Percentiles rank a stretch among this genome's conserved stretches.
Conservation (phyloP, 2,888 invertebrate genomes). For the Apotomis turbidana region DNA sequence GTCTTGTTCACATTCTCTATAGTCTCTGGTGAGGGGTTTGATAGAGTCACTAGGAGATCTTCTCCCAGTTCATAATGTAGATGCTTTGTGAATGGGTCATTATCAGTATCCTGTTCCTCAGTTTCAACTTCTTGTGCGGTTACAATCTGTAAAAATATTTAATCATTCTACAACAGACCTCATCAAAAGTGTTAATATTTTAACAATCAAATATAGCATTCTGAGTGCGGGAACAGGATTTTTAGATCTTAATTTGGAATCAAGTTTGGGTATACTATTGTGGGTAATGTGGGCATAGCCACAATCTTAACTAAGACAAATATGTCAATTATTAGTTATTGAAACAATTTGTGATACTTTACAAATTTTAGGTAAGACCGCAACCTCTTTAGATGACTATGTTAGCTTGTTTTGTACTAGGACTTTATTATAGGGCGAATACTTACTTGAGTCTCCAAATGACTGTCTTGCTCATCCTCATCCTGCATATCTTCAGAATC, state of each 20-base stretch:
- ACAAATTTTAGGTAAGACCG: no score
- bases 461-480: conserved; percentile 11
- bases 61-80: conserved; percentile 87
- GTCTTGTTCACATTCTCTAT: conserved; percentile 66
- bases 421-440: not conserved
- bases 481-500: conserved; percentile 14
- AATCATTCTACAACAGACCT: not conserved
- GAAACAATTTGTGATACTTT: no score
- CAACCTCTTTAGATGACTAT: no score
- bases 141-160: conserved; percentile 51
- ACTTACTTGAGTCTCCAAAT: conserved; percentile 17
- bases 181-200: no score
- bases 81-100: conserved; percentile 89
- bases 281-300: no score
- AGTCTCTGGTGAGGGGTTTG: conserved; percentile 71
- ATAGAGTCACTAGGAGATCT: conserved; percentile 84
- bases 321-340: no score
- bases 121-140: conserved; percentile 50
- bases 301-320: no score
- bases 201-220: no score
- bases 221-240: no score
- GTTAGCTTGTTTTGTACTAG: not conserved
- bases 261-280: no score
- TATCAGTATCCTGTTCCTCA: conserved; percentile 56
- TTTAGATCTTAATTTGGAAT: no score